Base-by-base conservation (phyloP, 2,797 vertebrate genomes). In the Dermochelys coriacea region DNA sequence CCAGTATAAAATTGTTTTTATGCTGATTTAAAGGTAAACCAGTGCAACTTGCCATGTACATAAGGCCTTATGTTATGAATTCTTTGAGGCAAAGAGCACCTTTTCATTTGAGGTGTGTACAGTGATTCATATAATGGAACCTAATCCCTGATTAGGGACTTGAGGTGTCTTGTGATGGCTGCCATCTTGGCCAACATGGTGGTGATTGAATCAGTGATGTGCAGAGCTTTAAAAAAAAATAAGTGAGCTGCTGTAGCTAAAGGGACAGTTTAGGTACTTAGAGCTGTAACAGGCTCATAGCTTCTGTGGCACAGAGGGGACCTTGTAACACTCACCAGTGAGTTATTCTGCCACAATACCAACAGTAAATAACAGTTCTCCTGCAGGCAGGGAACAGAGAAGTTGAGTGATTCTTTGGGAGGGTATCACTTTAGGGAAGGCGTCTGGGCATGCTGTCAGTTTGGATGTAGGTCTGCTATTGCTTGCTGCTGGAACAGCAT, bases 391-490 rank as follows among this genome's bases (percentile, higher is more conserved):
- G 68, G 87, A 83, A 89, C 87, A 84, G 45, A 16, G 85, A 84
- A 64, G 25, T 15, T 64, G 75, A 49, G 57, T 71, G 49, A 68
- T 68, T 61, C 74, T 52, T 74, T 84, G 85, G 82, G 85, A 85
- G 47, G 47, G 64, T 80, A 27, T 31, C 77, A 57, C 57, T 86
- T 91, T 94, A 84, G 86, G 90, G 84, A 27, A 90, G 45, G 54
- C 37, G 68, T 79, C 64, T 77, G 88, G 50, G n/a, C 55, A 31
- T 15, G 57, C 57, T 59, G 29, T 59, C 57, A 52, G 84, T 94
- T 95, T 68, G 88, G 87, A 93, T 89, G 16, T 5, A 93, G 92
- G 88, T 93, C 86, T 93, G 61, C 95, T 96, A 96, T 94, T 96
- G 84, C 84, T 95, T 75, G 90, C 84, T 97, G 95, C 95, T 96